Conservation (phyloP, 1,140 invertebrate genomes). For the Holcopasites calliopsidis region DNA sequence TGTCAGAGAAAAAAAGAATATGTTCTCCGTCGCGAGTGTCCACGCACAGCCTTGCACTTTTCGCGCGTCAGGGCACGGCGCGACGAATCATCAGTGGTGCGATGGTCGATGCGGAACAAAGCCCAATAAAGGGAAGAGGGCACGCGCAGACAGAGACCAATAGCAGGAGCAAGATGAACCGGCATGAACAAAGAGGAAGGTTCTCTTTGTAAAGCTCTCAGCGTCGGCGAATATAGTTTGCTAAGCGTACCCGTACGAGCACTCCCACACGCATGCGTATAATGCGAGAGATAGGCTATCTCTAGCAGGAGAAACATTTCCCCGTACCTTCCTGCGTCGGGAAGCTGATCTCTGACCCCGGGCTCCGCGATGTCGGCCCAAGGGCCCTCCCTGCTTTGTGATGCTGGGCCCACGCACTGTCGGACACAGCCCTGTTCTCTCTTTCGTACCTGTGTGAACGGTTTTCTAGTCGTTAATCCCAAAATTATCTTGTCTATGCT, state of each 20-base stretch:
- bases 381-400: slow-evolving; percentile 44
- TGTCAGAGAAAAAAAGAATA: too few species aligned
- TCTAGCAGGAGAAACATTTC: slow-evolving; percentile 68
- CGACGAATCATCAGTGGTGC: slow-evolving; percentile 37
- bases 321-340: slow-evolving; percentile 63
- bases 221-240: slow-evolving; percentile 13
- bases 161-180: slow-evolving; percentile 34
- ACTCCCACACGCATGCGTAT: slow-evolving; percentile 74
- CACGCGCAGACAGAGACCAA: slow-evolving; percentile 24
- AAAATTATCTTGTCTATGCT: too few species aligned
- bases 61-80: slow-evolving; percentile 25
- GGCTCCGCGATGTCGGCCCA: slow-evolving; percentile 25
- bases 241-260: slow-evolving; percentile 43
- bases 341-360: slow-evolving; percentile 70
- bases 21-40: too few species aligned
- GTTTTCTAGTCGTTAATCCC: not conserved
- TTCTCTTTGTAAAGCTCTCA: slow-evolving; percentile 58
- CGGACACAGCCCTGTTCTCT: slow-evolving; percentile 36
- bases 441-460: not conserved
- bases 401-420: slow-evolving; percentile 68
- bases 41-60: too few species aligned
- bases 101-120: slow-evolving; percentile 53
- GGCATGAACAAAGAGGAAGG: slow-evolving; percentile 3
- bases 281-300: slow-evolving; percentile 72
- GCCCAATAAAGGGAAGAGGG: slow-evolving; percentile 52